Conservation (phyloP, 2,888 invertebrate genomes). For the Drosophila macrospina region DNA sequence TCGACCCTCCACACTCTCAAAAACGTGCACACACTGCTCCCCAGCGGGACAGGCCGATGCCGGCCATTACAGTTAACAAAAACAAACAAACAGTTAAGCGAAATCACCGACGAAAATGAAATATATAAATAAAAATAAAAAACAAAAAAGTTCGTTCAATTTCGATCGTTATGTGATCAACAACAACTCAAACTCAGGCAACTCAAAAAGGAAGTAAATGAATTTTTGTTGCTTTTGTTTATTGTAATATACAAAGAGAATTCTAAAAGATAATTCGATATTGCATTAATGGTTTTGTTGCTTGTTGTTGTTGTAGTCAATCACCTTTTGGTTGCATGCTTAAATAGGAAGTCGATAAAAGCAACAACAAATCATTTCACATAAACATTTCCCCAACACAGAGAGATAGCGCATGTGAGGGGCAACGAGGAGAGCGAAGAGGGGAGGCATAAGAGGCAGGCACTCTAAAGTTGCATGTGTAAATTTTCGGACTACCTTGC, state of each 20-base stretch:
- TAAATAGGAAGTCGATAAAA: constrained; percentile 76
- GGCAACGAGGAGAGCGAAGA: background rate
- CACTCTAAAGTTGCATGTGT: constrained; percentile 51
- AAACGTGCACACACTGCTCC: constrained; percentile 17
- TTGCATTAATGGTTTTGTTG: constrained; percentile 40
- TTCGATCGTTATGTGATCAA: constrained; percentile 32
- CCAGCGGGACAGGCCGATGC: constrained; percentile 15
- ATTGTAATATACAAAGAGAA: constrained; percentile 41
- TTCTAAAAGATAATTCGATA: constrained; percentile 56
- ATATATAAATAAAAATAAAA: constrained; percentile 12
- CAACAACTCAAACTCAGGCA: constrained; percentile 29
- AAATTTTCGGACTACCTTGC: constrained; percentile 71
- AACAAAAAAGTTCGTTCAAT: constrained; percentile 33
- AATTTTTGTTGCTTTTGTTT: constrained; percentile 35
- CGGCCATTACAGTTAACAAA: constrained; percentile 77
- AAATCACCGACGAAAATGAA: constrained; percentile 37
- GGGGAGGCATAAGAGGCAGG: background rate
- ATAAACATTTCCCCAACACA: constrained; percentile 42
- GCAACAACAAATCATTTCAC: constrained; percentile 57
- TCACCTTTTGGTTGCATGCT: constrained; percentile 67
- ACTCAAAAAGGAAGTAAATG: constrained; percentile 65
- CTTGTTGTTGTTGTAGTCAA: constrained; percentile 64
- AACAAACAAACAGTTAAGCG: constrained; percentile 69
- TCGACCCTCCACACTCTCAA: constrained; percentile 8
- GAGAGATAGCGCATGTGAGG: background rate